Base-by-base conservation (phyloP, 2,888 invertebrate species). In the Paralinhomoeus sp. region DNA sequence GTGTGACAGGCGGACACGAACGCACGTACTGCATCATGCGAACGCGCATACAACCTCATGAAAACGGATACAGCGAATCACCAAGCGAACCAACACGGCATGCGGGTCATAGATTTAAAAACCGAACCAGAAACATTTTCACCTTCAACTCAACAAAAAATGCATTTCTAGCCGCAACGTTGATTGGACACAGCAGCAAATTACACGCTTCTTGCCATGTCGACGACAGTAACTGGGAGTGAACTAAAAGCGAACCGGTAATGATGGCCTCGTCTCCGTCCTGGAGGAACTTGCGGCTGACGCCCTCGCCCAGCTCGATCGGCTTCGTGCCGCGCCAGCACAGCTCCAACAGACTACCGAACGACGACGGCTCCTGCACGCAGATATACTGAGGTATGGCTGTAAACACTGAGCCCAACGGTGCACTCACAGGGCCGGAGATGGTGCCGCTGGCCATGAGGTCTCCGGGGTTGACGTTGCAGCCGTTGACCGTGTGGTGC, bases 401-500 rank as follows among this genome's bases (percentile, higher is more conserved):
- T n/a, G n/a, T n/a, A n/a, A n/a, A n/a, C n/a, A n/a, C n/a, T n/a
- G n/a, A n/a, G n/a, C n/a, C n/a, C n/a, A n/a, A n/a, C n/a, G n/a
- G n/a, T 15, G 3, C 12, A 9, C 38, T 38, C 3, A 24, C 39
- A 3, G 45, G 27, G 3, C 40, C 91, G 62, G 87, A 89, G 46
- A 93, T 89, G 3, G 93, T 93, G 20, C 93, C 91, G 7, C 91
- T 89, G 7, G 81, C 93, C 68, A 99, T 73, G 43, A 99, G 67
- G 67, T 97, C 97, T 0, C 91, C 97, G 0, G 93, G 77, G 48
- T 78, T 76, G 44, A 91, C 64, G 64, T 89, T 91, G 64, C 97
- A 99, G 2, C 97, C 97, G n/a, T 84, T 84, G 36, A 84, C 72
- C 0, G 91, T 81, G 62, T 97, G 97, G 67, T 99, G 97, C 1